Conservation (phyloP, 2,113 vertebrate species). For the Phrynosoma blainvillii region DNA sequence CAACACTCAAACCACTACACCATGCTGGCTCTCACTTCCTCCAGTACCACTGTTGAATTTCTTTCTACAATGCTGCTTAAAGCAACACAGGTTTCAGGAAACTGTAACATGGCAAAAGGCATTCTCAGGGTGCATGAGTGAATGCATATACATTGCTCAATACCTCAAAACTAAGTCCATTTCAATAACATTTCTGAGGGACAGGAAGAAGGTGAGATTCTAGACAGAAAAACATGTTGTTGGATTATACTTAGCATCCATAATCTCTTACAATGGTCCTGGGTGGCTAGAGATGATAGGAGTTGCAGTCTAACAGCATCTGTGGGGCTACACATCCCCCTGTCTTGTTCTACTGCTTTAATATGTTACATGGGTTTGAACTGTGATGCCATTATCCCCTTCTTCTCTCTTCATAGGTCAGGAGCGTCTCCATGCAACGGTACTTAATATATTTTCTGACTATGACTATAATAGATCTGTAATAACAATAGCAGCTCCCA, state of each 20-base stretch:
- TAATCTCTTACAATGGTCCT: too few relatives aligned
- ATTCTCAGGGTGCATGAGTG: not conserved
- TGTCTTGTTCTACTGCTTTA: not conserved
- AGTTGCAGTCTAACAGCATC: too few relatives aligned
- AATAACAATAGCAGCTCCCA: constrained; percentile 75
- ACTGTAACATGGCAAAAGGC: not conserved
- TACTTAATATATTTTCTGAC: constrained; percentile 83
- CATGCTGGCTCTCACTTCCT: not conserved
- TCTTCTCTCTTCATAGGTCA: constrained; percentile 60
- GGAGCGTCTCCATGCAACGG: constrained; percentile 64
- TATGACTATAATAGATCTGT: constrained; percentile 80
- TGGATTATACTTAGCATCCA: too few relatives aligned
- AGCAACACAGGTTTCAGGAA: not conserved
- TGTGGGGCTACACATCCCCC: too few relatives aligned
- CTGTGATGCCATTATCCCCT: not conserved
- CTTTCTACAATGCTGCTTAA: not conserved
- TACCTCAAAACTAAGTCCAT: not conserved
- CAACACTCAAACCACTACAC: too few relatives aligned
- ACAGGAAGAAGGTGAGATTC: too few relatives aligned
- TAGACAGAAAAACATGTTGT: not conserved
- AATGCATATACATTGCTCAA: not conserved
- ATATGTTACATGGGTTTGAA: not conserved
- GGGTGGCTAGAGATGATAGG: too few relatives aligned
- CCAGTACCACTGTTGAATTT: not conserved
- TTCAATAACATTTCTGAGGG: not conserved